These are phyloP conservation scores for Diabrotica undecimpunctata DNA, from an alignment of 1,140 invertebrate species.

Conservation along the genomic window DNA sequence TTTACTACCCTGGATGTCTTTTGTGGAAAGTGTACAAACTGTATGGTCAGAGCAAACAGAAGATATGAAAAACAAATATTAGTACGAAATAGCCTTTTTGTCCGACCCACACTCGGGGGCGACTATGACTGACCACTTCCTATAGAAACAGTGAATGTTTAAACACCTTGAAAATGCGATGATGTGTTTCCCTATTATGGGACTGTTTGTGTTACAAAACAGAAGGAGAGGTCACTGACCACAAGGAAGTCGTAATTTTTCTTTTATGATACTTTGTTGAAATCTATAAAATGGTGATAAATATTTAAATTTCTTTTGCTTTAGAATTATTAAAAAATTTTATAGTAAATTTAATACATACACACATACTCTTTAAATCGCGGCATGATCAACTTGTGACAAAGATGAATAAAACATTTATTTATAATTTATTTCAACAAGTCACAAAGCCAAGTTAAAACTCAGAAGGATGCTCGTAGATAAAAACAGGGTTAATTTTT, in stretches of 20 bases:
- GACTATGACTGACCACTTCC: slow-evolving; percentile 1
- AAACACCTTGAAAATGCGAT: slow-evolving; percentile 2
- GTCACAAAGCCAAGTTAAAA: no score
- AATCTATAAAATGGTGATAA: no score
- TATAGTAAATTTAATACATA: no score
- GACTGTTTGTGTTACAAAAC: not conserved
- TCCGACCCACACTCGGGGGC: not conserved
- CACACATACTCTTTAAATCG: no score
- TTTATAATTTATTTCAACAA: no score
- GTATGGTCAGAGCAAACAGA: not conserved
- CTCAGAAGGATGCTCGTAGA: no score
- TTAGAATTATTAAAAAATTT: no score
- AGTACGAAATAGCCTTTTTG: slow-evolving; percentile 2
- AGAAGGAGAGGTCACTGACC: not conserved
- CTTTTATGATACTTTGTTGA: no score
- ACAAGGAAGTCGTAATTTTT: not conserved
- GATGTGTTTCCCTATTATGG: not conserved
- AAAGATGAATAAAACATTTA: no score
- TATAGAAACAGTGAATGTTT: slow-evolving; percentile 2
- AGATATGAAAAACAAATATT: slow-evolving; percentile 3
- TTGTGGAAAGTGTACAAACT: not conserved
- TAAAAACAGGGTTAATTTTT: no score
- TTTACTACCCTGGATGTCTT: not conserved
- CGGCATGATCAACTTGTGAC: no score
- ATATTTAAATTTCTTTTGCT: no score